These are phyloP conservation scores for Tuberolachnus salignus DNA, from an alignment of 2,888 invertebrate genomes.

Conservation along the genomic window DNA sequence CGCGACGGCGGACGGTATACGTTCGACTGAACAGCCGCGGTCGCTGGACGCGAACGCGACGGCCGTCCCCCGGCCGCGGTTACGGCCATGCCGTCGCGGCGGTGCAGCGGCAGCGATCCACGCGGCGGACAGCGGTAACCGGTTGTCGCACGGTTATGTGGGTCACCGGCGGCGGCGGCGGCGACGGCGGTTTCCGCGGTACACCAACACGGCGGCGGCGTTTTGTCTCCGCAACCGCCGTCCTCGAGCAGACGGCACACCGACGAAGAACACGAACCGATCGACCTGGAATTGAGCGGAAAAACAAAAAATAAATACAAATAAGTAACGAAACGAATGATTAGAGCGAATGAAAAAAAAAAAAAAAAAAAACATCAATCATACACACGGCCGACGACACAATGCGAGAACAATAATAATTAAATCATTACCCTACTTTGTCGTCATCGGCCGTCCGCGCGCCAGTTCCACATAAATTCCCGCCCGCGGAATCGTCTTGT, in stretches of 20 bases:
- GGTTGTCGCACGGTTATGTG: slow-evolving; percentile 61
- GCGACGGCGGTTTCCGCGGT: slow-evolving; percentile 60
- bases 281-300: slow-evolving; percentile 35
- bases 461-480: too few species aligned
- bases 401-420: slow-evolving; percentile 19
- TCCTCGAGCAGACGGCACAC: slow-evolving; percentile 56
- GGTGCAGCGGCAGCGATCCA: slow-evolving; percentile 58
- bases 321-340: neutral
- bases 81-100: slow-evolving; percentile 56
- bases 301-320: too few species aligned
- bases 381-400: slow-evolving; percentile 14
- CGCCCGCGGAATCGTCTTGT: too few species aligned
- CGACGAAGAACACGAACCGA: slow-evolving; percentile 55
- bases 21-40: slow-evolving; percentile 58
- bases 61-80: slow-evolving; percentile 51
- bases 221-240: slow-evolving; percentile 54
- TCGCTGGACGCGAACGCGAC: slow-evolving; percentile 42
- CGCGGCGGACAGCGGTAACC: slow-evolving; percentile 57
- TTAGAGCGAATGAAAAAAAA: neutral
- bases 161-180: slow-evolving; percentile 63
- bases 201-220: slow-evolving; percentile 61
- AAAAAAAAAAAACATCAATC: slow-evolving; percentile 2
- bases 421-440: slow-evolving; percentile 35
- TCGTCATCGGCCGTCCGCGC: too few species aligned
- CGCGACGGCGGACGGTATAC: slow-evolving; percentile 56